Conservation (phyloP, 2,113 vertebrate genomes). For the Anhinga rufa region DNA sequence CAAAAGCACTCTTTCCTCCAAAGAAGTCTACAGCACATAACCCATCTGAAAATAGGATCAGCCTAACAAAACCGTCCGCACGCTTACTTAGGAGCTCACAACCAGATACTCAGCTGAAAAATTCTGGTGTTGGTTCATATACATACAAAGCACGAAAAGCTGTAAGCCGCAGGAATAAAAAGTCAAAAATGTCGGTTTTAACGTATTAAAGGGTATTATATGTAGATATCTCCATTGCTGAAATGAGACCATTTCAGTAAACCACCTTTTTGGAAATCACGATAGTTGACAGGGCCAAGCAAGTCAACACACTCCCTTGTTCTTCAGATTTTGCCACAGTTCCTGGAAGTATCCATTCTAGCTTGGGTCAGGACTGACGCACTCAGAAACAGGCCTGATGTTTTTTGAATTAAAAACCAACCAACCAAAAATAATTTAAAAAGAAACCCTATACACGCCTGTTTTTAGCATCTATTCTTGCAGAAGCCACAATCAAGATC, state of each 20-base stretch:
- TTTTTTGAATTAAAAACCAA: not conserved
- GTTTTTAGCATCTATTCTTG: not conserved
- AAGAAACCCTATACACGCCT: not conserved
- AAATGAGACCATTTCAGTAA: not conserved
- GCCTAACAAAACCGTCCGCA: not conserved
- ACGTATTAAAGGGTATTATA: not conserved
- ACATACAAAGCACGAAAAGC: not conserved
- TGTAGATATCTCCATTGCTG: not conserved
- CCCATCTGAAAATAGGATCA: not conserved
- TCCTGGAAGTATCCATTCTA: not conserved
- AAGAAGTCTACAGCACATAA: not conserved
- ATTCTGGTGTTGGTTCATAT: rapidly evolving
- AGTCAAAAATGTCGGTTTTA: not conserved
- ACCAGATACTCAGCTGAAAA: not conserved
- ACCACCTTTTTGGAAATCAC: not conserved
- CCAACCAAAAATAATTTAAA: not conserved
- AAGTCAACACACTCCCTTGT: not conserved
- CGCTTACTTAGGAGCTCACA: not conserved
- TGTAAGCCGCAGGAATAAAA: not conserved
- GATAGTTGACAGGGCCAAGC: not conserved
- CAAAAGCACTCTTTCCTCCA: not conserved
- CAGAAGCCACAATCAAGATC: not conserved
- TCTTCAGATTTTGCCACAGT: not conserved
- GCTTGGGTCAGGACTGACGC: not conserved
- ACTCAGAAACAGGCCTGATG: not conserved